Percentiles rank a stretch among this genome's conserved stretches.
Evolutionary conservation across 2,797 vertebrate genomes (phyloP).

Genomic region (Rhynchonycteris naso): DNA sequence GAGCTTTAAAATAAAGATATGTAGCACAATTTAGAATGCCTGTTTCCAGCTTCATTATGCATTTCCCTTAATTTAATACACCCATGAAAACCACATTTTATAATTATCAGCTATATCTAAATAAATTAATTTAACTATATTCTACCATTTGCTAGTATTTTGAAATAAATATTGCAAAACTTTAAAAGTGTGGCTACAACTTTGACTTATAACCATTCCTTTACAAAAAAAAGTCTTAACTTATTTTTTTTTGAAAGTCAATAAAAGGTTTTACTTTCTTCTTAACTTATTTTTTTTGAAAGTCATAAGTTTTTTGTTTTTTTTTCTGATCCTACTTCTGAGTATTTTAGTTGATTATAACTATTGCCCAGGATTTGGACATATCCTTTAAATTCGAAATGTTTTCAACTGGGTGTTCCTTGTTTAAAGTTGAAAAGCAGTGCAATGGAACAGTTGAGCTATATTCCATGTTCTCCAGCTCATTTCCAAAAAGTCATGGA

Average conservation of each 20-base stretch:
- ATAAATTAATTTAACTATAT: neutral
- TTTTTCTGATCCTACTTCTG: neutral
- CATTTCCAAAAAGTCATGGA: constrained; percentile 48
- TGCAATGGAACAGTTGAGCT: neutral
- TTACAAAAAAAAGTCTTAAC: neutral
- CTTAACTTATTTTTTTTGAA: neutral
- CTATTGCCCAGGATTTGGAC: neutral
- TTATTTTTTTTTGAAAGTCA: constrained; percentile 18
- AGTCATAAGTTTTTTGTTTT: constrained; percentile 17
- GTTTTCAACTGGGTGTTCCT: neutral
- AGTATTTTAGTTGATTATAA: constrained; percentile 47
- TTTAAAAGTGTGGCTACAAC: neutral
- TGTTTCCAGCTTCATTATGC: neutral
- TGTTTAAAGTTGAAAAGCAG: constrained; percentile 55
- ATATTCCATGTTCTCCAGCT: constrained; percentile 11
- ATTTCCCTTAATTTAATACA: constrained; percentile 15
- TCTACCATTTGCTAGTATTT: neutral
- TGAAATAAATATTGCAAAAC: neutral
- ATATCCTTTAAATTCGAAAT: constrained; percentile 30
- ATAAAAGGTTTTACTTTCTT: too few relatives aligned
- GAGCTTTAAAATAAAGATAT: constrained; percentile 25
- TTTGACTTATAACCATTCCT: neutral
- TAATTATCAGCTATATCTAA: neutral
- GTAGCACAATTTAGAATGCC: neutral
- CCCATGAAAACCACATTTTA: constrained; percentile 9